Percentiles rank a stretch among this genome's conserved stretches.
Evolutionary conservation across 2,797 vertebrate genomes (phyloP).

Genomic region (Aplochiton taeniatus): DNA sequence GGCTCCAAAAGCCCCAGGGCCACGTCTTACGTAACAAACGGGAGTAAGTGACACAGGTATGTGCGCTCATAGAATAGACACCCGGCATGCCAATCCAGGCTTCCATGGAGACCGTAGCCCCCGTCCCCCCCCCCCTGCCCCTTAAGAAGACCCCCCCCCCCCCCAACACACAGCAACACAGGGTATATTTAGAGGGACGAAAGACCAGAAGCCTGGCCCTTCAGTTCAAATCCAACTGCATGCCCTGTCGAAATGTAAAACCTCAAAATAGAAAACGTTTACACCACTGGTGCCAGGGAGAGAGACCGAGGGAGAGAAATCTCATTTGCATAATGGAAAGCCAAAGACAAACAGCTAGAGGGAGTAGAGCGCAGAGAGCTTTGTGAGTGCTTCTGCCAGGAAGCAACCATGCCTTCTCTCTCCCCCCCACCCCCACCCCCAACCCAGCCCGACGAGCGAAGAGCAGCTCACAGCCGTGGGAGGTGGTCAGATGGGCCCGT

Average conservation of each 20-base stretch:
- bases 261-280: slow-evolving; percentile 44
- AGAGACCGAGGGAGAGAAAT: neutral
- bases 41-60: too few relatives aligned
- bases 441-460: too few relatives aligned
- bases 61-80: too few relatives aligned
- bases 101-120: neutral
- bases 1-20: too few relatives aligned
- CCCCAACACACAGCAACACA: slow-evolving; percentile 24
- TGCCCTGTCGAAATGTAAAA: neutral
- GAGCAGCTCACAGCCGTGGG: too few relatives aligned
- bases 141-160: slow-evolving; percentile 10
- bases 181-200: slow-evolving; percentile 49
- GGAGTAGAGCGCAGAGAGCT: neutral
- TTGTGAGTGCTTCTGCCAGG: slow-evolving; percentile 1
- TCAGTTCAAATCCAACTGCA: slow-evolving; percentile 29
- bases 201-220: slow-evolving; percentile 30
- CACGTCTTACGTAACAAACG: too few relatives aligned
- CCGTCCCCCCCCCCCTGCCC: neutral
- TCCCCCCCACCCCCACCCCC: too few relatives aligned
- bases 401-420: too few relatives aligned
- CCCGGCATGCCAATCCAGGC: too few relatives aligned
- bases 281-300: neutral
- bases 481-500: too few relatives aligned
- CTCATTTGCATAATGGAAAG: slow-evolving; percentile 25
- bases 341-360: neutral